A percentile compares a stretch with the other conserved stretches of the same genome.
phyloP scores from a whole-genome alignment of 1,140 invertebrate species.

The Apolygus lucorum region DNA sequence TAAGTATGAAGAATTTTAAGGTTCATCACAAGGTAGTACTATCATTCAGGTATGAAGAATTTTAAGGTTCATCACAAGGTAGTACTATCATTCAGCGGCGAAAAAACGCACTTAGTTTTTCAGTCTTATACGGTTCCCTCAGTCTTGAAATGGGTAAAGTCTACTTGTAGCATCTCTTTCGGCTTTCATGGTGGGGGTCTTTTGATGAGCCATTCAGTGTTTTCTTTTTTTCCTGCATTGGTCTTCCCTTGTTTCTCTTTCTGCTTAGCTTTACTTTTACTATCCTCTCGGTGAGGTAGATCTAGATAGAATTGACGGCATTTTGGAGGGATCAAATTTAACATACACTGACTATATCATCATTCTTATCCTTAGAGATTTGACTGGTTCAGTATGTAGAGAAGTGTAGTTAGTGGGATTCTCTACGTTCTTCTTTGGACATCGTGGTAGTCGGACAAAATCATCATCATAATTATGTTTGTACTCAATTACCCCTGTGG shows the following conservation, averaged over 20 bases:
- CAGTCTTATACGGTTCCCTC: too few species aligned
- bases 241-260: not conserved
- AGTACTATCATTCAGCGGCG: too few species aligned
- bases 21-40: too few species aligned
- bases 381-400: not conserved
- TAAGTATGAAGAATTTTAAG: too few species aligned
- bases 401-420: not conserved
- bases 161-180: too few species aligned
- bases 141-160: too few species aligned
- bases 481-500: not conserved
- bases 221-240: not conserved
- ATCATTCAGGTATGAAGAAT: too few species aligned
- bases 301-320: not conserved
- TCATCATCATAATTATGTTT: not conserved
- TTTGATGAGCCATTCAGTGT: too few species aligned
- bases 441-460: not conserved
- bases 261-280: not conserved
- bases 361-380: not conserved
- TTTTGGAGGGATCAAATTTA: not conserved
- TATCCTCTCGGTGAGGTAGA: not conserved
- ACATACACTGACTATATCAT: not conserved
- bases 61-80: too few species aligned
- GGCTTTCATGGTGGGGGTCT: too few species aligned
- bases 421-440: not conserved
- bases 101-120: too few species aligned